A percentile compares a stretch with the other conserved stretches of the same genome.
These are phyloP conservation scores for Rugalucina vietnamica DNA, from an alignment of 2,888 invertebrate genomes.

Conservation along the genomic window DNA sequence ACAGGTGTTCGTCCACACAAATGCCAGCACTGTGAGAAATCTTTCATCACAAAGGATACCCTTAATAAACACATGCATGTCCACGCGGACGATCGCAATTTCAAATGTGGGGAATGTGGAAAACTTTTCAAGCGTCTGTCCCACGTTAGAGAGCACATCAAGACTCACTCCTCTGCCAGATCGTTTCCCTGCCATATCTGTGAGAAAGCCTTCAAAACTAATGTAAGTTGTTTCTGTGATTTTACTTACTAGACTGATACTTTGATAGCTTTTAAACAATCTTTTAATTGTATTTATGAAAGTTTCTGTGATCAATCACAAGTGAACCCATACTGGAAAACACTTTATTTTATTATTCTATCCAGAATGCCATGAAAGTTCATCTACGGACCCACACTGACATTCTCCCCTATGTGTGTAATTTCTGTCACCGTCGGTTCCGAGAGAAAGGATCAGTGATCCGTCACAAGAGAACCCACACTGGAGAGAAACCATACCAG, in stretches of 20 bases:
- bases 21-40: conserved; percentile 78
- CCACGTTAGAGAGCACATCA: conserved; percentile 81
- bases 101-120: conserved; percentile 82
- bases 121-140: conserved; percentile 82
- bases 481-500: conserved; percentile 80
- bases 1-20: conserved; percentile 80
- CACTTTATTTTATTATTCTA: not conserved
- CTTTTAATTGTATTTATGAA: too few species aligned
- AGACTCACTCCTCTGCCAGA: conserved; percentile 78
- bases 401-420: conserved; percentile 79
- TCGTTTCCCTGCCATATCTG: conserved; percentile 79
- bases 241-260: too few species aligned
- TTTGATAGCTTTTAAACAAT: too few species aligned
- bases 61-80: conserved; percentile 79
- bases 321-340: too few species aligned
- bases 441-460: conserved; percentile 81
- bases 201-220: conserved; percentile 81
- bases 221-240: conserved; percentile 70
- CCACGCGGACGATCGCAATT: conserved; percentile 79
- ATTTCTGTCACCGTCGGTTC: conserved; percentile 77
- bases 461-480: conserved; percentile 81
- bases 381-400: conserved; percentile 80
- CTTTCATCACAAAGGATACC: conserved; percentile 79
- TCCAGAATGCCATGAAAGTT: conserved; percentile 81
- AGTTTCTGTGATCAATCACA: too few species aligned